A percentile compares a stretch with the other conserved stretches of the same genome.
Evolutionary conservation across 92 coral and sea anemone species (phyloP).

Genomic region (Heliopora coerulea): DNA sequence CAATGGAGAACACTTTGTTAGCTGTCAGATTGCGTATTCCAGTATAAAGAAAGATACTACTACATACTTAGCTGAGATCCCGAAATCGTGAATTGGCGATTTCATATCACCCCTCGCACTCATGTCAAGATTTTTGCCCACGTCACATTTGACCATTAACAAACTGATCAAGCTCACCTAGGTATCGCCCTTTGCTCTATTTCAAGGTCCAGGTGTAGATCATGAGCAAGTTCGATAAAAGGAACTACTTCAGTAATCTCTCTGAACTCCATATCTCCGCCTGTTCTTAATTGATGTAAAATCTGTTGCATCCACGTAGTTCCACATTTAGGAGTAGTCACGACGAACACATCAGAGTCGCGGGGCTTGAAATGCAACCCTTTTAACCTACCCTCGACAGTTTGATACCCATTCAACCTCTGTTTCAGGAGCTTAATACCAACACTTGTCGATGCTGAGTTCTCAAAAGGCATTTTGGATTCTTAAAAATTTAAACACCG

Average conservation of each 20-base stretch:
- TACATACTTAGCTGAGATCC: too few relatives aligned
- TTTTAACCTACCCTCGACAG: slow-evolving; percentile 2
- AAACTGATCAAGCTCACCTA: slow-evolving; percentile 15
- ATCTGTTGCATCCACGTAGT: slow-evolving; percentile 31
- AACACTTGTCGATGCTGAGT: neutral
- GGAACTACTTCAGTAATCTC: slow-evolving; percentile 28
- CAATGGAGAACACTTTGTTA: too few relatives aligned
- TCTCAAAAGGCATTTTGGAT: neutral
- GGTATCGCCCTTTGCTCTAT: slow-evolving; percentile 5
- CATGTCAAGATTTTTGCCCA: too few relatives aligned
- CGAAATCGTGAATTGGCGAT: too few relatives aligned
- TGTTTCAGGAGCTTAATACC: neutral
- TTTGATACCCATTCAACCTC: neutral
- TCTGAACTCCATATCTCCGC: slow-evolving; percentile 33
- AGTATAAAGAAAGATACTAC: too few relatives aligned
- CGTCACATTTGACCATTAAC: too few relatives aligned
- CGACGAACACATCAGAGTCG: slow-evolving; percentile 32
- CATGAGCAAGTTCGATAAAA: slow-evolving; percentile 5
- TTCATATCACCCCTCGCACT: too few relatives aligned
- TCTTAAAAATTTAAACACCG: too few relatives aligned
- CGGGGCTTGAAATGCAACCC: slow-evolving; percentile 39
- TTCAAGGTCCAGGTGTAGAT: slow-evolving; percentile 8
- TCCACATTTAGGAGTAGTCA: slow-evolving; percentile 23
- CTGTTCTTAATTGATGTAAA: slow-evolving; percentile 16
- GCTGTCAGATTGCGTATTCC: too few relatives aligned